Conservation (phyloP, 2,888 invertebrate species). For the Chironomus riparius region DNA sequence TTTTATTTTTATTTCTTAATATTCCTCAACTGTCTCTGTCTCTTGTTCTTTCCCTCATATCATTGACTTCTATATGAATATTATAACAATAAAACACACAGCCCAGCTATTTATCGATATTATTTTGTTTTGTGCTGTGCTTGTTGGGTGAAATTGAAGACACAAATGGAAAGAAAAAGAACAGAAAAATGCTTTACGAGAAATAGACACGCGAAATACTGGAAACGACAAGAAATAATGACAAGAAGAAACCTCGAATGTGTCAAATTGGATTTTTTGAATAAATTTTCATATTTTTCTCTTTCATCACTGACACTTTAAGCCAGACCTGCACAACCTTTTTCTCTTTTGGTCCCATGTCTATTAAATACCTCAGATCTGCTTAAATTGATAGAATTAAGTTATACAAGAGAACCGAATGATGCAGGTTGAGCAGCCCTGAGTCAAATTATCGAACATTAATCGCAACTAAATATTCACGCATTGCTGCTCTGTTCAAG, state of each 20-base stretch:
- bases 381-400: too few species aligned
- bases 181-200: not conserved
- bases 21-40: not conserved
- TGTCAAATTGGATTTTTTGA: too few species aligned
- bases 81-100: not conserved
- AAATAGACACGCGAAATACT: slow-evolving; percentile 15
- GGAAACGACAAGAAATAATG: too few species aligned
- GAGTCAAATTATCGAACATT: too few species aligned
- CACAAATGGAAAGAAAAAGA: not conserved
- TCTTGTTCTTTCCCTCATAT: not conserved
- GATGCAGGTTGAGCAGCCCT: not conserved
- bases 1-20: slow-evolving; percentile 25
- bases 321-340: not conserved
- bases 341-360: too few species aligned
- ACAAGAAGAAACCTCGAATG: too few species aligned
- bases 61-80: not conserved
- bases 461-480: too few species aligned
- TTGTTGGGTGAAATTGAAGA: not conserved
- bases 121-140: not conserved
- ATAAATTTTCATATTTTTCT: not conserved
- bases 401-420: not conserved
- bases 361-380: too few species aligned
- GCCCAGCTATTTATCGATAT: not conserved
- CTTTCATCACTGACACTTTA: not conserved
- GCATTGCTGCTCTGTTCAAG: too few species aligned